Base-by-base conservation (phyloP, 2,888 invertebrate genomes). In the Vandiemenella viatica region DNA sequence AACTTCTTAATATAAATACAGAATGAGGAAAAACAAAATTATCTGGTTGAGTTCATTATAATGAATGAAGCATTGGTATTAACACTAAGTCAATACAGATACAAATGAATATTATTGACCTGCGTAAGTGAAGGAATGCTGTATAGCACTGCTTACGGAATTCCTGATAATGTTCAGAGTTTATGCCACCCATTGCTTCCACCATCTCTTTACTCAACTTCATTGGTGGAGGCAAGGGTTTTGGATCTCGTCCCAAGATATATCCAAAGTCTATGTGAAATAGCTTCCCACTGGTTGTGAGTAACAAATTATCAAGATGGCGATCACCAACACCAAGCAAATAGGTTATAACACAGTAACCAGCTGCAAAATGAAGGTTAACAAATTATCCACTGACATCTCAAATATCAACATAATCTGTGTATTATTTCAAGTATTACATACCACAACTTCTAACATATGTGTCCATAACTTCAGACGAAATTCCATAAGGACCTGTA, bases 181-280 rank as follows among this genome's bases (percentile, higher is more conserved):
- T 80, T 1, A 86, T 76, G 0, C 92, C 91, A 1, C 92, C 92
- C 91, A 92, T 91, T 1, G 90, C 95, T 62, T 97, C 96, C 17
- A 98, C 92, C 97, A 99, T 98, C 73, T 98, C 97, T 66, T 87
- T 88, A 66, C 92, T 95, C 38, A 99, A 74, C 68, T 96, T 97
- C 95, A 99, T 98, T 5, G 97, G 96, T 10, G 98, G 96, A 1
- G 97, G 97, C 65, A 97, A 75, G 1, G 96, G 96, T 68, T 99
- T 99, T 4, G 98, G 98, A 71, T 99, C 98, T 41, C 96, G 76
- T 0, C 96, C 98, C 51, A 98, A 74, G 64, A 95, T 90, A 68
- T 92, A 98, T 2, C 97, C 97, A 69, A 98, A 99, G 71, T 96
- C 96, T 56, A 96, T 93, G 68, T 96, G 96, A 69, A 96, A 95